Conservation (phyloP, 2,888 invertebrate species). For the Hyles lineata region DNA sequence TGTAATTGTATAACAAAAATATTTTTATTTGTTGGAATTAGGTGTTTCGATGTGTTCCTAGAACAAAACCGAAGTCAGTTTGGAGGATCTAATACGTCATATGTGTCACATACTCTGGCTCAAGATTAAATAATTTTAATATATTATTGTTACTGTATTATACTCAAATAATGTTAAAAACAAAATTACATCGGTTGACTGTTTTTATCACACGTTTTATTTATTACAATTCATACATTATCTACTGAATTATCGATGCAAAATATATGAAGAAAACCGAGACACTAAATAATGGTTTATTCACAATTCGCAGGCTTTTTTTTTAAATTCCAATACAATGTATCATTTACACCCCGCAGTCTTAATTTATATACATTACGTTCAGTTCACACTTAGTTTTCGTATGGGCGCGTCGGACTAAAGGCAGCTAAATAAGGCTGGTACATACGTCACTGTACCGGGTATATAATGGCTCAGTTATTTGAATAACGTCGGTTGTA, state of each 20-base stretch:
- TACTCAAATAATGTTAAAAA: no score
- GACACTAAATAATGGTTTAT: no score
- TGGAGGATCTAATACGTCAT: no score
- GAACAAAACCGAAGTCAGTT: no score
- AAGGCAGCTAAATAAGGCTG: slow-evolving; percentile 18
- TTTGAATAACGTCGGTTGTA: background rate
- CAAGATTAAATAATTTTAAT: no score
- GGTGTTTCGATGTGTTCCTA: no score
- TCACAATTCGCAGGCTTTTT: background rate
- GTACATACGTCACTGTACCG: background rate
- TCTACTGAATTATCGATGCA: background rate
- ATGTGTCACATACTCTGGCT: no score
- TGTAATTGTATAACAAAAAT: slow-evolving; percentile 8
- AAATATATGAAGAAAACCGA: background rate
- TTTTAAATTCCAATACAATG: background rate
- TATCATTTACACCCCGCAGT: slow-evolving; percentile 31
- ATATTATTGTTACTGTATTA: no score
- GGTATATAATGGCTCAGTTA: background rate
- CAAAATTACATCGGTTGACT: no score
- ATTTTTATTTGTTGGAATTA: background rate
- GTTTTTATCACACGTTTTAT: no score
- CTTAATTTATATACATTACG: slow-evolving; percentile 41
- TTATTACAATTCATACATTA: no score
- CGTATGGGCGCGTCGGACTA: slow-evolving; percentile 9
- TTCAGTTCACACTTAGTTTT: slow-evolving; percentile 39